A percentile compares a stretch with the other conserved stretches of the same genome.
Evolutionary conservation across 2,797 vertebrate species (phyloP).

Genomic region (Meriones psammophilus): DNA sequence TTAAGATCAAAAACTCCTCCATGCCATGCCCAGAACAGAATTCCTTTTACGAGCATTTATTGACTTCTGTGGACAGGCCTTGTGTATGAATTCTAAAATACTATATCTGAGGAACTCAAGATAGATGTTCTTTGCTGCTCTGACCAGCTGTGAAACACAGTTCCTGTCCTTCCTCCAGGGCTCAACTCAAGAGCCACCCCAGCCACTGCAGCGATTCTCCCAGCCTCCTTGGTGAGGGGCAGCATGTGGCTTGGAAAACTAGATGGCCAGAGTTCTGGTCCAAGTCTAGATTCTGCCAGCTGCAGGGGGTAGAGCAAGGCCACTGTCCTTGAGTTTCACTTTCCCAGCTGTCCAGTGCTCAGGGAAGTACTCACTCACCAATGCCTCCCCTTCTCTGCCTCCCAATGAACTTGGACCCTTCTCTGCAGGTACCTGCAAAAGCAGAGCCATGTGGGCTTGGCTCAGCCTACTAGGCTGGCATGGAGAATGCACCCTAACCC

Average conservation of each 20-base stretch:
- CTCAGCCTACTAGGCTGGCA: background rate
- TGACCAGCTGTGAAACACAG: background rate
- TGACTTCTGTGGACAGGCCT: background rate
- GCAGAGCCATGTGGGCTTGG: background rate
- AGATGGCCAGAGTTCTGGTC: background rate
- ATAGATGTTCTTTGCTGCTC: background rate
- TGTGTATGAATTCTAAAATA: background rate
- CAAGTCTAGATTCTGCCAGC: background rate
- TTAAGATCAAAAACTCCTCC: too few relatives aligned
- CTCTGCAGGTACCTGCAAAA: background rate
- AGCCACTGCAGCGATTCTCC: background rate
- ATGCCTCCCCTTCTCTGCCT: background rate
- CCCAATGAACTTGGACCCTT: background rate
- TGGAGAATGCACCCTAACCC: background rate
- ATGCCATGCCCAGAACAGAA: background rate
- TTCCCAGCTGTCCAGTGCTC: background rate
- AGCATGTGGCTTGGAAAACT: background rate
- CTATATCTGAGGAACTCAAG: background rate
- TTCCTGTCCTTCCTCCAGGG: background rate
- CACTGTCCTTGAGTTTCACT: background rate
- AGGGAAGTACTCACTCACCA: background rate
- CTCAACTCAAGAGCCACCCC: background rate
- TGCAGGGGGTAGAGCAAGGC: background rate
- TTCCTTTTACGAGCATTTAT: background rate
- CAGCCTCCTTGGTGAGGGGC: background rate